Evolutionary conservation across 2,888 invertebrate genomes (phyloP).

Genomic region (Diogma glabrata): DNA sequence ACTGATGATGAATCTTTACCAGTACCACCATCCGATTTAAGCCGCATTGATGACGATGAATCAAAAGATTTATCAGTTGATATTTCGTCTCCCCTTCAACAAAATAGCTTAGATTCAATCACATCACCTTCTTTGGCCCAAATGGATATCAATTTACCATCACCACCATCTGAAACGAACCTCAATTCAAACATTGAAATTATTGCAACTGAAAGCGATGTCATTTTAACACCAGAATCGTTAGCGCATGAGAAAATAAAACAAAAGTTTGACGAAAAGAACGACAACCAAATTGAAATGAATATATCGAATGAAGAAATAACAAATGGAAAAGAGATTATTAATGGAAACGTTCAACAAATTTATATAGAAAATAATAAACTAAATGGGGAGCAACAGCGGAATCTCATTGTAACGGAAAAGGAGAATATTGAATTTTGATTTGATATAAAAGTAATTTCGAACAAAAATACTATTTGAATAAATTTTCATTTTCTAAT

Average conservation of each 20-base stretch:
- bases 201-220: slow-evolving; percentile 1
- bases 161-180: slow-evolving; percentile 8
- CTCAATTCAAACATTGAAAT: too few species aligned
- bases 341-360: too few species aligned
- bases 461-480: too few species aligned
- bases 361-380: too few species aligned
- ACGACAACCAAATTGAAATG: slow-evolving; percentile 2
- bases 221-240: not conserved
- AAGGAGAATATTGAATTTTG: slow-evolving; percentile 8
- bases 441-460: too few species aligned
- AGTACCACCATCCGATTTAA: slow-evolving; percentile 8
- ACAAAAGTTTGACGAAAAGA: not conserved
- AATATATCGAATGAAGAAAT: slow-evolving; percentile 5
- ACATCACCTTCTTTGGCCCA: slow-evolving; percentile 13
- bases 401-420: slow-evolving; percentile 3
- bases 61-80: slow-evolving; percentile 10
- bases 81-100: slow-evolving; percentile 14
- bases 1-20: slow-evolving; percentile 8
- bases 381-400: slow-evolving; percentile 8
- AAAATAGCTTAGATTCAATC: slow-evolving; percentile 14
- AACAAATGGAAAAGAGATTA: too few species aligned
- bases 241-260: not conserved
- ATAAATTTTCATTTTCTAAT: too few species aligned
- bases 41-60: not conserved
- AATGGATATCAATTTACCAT: slow-evolving; percentile 8